Base-by-base conservation (phyloP, 2,113 vertebrate genomes). In the Tragelaphus strepsiceros region DNA sequence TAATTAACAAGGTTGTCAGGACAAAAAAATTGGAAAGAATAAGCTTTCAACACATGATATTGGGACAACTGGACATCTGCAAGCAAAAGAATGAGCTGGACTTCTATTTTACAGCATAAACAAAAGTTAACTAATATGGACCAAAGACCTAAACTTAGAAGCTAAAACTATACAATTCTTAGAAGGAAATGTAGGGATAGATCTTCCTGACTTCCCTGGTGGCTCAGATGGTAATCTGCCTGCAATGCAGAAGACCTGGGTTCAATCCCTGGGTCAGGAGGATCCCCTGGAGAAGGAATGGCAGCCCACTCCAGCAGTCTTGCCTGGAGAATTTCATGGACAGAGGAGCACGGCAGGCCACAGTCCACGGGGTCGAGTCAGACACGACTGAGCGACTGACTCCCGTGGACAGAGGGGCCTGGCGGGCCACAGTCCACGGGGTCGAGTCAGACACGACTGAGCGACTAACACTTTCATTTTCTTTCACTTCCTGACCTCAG, bases 111-210 rank as follows among this genome's bases (percentile, higher is more conserved):
- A 61, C 2, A 64, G 13, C 22, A 85, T 10, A 95, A 51, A 54
- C 13, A 88, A 88, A 89, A 43, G 61, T 81, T 16, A 95, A 53
- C 49, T 94, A 81, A 43, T 43, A 53, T 89, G 32, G 32, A 77
- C 64, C 82, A 86, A 61, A 93, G n/a, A 89, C 30, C 19, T 91
- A 88, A 82, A 94, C 82, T 74, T 59, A 89, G 84, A 74, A 94
- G 49, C 43, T 46, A 26, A 82, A 94, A 82, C 32, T 59, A 39
- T 77, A 62, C 59, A 67, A 88, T 17, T 91, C 82, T 67, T 30
- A 49, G 35, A 88, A 95, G 43, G 67, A 96, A 89, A 96, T 14
- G 88, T 22, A 49, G 24, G 26, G 1, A 1, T 91, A 43, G 46
- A 16, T 81, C 43, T 81, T 80, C 28, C 30, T 58, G 88, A 32